Conservation (phyloP, 2,113 vertebrate species). For the Coryphaenoides rupestris region DNA sequence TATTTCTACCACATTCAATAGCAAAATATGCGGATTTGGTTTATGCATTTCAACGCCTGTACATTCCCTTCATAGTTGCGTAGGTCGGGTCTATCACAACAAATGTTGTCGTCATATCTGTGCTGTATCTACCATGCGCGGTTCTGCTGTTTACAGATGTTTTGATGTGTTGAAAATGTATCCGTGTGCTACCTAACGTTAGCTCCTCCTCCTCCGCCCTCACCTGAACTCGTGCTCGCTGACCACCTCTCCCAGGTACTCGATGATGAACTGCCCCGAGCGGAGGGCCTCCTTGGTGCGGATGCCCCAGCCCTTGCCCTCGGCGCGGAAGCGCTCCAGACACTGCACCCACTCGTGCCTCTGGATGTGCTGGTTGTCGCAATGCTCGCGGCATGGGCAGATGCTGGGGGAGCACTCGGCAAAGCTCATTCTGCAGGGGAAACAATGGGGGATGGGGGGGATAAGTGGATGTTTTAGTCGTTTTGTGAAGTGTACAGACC, state of each 20-base stretch:
- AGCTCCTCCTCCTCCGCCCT: slow-evolving; percentile 2
- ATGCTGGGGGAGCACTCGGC: slow-evolving; percentile 93
- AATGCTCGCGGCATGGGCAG: slow-evolving; percentile 87
- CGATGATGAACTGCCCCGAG: slow-evolving; percentile 96
- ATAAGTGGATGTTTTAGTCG: not conserved
- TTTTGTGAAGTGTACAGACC: too few species aligned
- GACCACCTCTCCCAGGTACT: slow-evolving; percentile 97
- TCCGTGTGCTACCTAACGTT: not conserved
- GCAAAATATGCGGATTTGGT: too few species aligned
- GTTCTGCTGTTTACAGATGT: too few species aligned
- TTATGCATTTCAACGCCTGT: too few species aligned
- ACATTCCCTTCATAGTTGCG: too few species aligned
- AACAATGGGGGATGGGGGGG: not conserved
- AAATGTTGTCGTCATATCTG: too few species aligned
- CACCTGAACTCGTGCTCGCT: slow-evolving; percentile 97
- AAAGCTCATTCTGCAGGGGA: slow-evolving; percentile 89
- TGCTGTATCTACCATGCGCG: too few species aligned
- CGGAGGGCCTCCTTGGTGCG: slow-evolving; percentile 92
- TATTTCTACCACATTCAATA: too few species aligned
- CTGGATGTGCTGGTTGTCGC: slow-evolving; percentile 96
- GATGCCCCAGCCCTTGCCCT: slow-evolving; percentile 98
- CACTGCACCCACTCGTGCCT: slow-evolving; percentile 97
- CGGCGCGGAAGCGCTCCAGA: slow-evolving; percentile 92
- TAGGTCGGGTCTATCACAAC: too few species aligned
- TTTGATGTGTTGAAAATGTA: too few species aligned